Evolutionary conservation across 2,113 vertebrate species (phyloP).

Genomic region (Lonchura striata): DNA sequence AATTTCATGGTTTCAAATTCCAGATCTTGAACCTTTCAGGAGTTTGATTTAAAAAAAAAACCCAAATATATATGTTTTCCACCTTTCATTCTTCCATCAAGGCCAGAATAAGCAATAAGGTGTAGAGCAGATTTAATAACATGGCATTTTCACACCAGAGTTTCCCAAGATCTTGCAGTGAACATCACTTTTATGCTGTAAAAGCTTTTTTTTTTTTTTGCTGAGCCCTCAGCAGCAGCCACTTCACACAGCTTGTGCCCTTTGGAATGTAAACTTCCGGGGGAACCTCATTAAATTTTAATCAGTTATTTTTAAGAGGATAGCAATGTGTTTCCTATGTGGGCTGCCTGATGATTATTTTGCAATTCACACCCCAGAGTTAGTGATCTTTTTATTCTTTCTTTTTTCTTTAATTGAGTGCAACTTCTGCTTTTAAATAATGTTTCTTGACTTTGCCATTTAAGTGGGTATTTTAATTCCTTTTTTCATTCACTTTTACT

Average conservation of each 20-base stretch:
- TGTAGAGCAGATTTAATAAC: not conserved
- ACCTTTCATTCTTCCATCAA: not conserved
- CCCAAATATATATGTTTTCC: not conserved
- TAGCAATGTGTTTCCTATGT: not conserved
- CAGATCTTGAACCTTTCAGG: not conserved
- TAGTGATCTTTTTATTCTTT: not conserved
- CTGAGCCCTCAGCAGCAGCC: not conserved
- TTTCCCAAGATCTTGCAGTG: not conserved
- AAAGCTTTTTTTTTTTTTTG: not conserved
- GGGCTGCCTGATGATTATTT: not conserved
- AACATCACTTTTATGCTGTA: not conserved
- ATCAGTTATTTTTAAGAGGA: not conserved
- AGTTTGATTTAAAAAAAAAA: not conserved
- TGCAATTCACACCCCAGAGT: not conserved
- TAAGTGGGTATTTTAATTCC: not conserved
- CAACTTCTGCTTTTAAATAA: not conserved
- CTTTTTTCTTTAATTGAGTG: not conserved
- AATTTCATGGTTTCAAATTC: not conserved
- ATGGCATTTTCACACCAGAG: not conserved
- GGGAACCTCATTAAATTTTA: not conserved
- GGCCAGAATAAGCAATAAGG: not conserved
- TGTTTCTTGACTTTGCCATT: not conserved
- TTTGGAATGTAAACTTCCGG: not conserved
- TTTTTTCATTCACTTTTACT: not conserved
- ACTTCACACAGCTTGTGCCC: not conserved